Evolutionary conservation across 92 coral and sea anemone genomes (phyloP).

Genomic region (Zoanthus sociatus): DNA sequence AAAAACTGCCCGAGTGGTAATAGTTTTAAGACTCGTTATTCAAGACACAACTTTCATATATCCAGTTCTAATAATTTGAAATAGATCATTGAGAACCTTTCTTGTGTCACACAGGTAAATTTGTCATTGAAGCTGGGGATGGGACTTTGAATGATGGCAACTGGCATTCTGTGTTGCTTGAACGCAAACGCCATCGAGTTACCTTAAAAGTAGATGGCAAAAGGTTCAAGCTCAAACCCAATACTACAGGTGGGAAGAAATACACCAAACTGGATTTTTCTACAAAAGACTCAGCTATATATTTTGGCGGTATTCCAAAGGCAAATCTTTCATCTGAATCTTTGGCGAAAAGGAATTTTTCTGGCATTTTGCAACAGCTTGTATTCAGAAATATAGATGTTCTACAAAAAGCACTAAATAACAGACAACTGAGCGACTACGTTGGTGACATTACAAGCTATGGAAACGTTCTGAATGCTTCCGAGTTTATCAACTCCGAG

Average conservation of each 20-base stretch:
- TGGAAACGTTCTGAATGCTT: constrained; percentile 35
- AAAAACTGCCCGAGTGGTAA: too few relatives aligned
- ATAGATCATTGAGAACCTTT: neutral
- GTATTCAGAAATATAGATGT: neutral
- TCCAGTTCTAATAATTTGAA: too few relatives aligned
- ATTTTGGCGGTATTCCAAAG: constrained; percentile 36
- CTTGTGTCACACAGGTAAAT: neutral
- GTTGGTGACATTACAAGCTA: neutral
- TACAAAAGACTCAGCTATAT: neutral
- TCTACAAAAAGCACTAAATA: constrained; percentile 2
- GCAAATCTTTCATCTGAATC: neutral
- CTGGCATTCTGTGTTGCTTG: constrained; percentile 41
- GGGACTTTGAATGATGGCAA: constrained; percentile 13
- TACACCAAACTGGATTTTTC: neutral
- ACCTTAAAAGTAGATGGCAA: constrained; percentile 25
- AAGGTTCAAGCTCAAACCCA: neutral
- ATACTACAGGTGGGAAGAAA: neutral
- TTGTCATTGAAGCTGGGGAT: neutral
- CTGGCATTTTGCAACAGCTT: constrained; percentile 37
- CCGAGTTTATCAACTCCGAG: constrained; percentile 23
- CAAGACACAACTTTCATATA: too few relatives aligned
- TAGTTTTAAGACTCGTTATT: too few relatives aligned
- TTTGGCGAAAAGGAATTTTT: constrained; percentile 19
- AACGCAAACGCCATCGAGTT: constrained; percentile 20
- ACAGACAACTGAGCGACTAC: neutral